phyloP scores from a whole-genome alignment of 2,113 vertebrate genomes.

The Heptranchias perlo region DNA sequence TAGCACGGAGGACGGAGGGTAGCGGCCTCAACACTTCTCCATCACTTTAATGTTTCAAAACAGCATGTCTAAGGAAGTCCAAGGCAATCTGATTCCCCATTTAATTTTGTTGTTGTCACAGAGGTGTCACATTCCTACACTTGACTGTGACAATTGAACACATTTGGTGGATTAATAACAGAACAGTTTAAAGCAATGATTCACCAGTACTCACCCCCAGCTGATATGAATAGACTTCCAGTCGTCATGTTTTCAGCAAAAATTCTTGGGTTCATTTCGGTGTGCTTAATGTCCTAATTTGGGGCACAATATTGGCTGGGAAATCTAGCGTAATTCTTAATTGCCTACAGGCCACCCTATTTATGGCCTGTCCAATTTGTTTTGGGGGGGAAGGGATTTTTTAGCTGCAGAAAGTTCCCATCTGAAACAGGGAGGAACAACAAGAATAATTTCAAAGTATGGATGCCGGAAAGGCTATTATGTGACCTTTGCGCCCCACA shows the following conservation, averaged over 20 bases:
- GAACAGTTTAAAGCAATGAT: background rate
- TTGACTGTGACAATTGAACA: background rate
- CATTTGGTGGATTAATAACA: conserved; percentile 7
- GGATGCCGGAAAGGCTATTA: background rate
- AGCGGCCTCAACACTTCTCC: background rate
- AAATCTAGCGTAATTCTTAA: background rate
- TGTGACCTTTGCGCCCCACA: background rate
- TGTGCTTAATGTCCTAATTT: background rate
- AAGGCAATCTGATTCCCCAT: background rate
- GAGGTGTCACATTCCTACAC: background rate
- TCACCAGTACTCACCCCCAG: background rate
- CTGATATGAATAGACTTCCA: background rate
- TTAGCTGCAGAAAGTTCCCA: background rate
- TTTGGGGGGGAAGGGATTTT: background rate
- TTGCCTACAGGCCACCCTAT: background rate
- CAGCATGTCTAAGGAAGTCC: background rate
- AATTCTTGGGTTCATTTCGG: background rate
- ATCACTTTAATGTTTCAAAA: conserved; percentile 17
- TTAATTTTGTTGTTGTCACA: background rate
- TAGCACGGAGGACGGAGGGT: background rate
- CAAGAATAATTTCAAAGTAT: background rate
- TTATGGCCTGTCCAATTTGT: background rate
- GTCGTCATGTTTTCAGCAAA: background rate
- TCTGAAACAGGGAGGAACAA: background rate
- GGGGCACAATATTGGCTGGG: background rate